Evolutionary conservation across 2,797 vertebrate genomes (phyloP), one percentile per base, ranked within the genome.

Genomic region (Momotus momota): DNA sequence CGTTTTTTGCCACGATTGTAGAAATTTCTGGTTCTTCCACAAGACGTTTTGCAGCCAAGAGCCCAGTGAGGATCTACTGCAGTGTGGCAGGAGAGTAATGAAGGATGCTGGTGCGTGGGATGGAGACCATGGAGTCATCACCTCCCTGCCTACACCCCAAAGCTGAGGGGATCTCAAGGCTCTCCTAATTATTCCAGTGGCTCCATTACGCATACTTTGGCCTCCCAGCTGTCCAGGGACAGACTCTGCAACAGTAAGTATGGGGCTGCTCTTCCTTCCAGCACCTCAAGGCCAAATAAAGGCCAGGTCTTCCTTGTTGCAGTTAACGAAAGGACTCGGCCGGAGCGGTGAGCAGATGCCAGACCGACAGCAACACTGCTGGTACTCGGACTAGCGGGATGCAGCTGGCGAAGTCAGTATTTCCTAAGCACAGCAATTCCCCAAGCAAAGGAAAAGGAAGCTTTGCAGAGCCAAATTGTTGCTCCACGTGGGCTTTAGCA

Each of bases 361-460:
- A 75, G 86, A 83, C 12, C 80, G 4, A 43, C 0, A 1, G 51
- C 74, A 33, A 12, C 4, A 4, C 70, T 60, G 78, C 70, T 72
- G 70, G 73, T 88, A 58, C 65, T 18, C 0, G 0, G 72, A 35
- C 49, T n/a, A 85, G 70, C 0, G 1, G 72, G 73, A 94, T 4
- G 61, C 87, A 93, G 94, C 51, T 57, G 87, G 31, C 41, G 29
- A 70, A 81, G 54, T 45, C 58, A 46, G 67, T 41, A 82, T 90
- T 88, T 88, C 77, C 73, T 45, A 58, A 55, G 60, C 38, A 61
- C 64, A 78, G 69, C 49, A 77, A 35, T 73, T 92, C 72, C 79
- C 57, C 45, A 57, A 21, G 73, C 6, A 14, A 93, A 94, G 93
- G 89, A 94, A 94, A 80, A 96, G 91, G 89, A 95, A 95, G 73